Base-by-base conservation (phyloP, 2,113 vertebrate genomes). In the Stigmatopora argus region DNA sequence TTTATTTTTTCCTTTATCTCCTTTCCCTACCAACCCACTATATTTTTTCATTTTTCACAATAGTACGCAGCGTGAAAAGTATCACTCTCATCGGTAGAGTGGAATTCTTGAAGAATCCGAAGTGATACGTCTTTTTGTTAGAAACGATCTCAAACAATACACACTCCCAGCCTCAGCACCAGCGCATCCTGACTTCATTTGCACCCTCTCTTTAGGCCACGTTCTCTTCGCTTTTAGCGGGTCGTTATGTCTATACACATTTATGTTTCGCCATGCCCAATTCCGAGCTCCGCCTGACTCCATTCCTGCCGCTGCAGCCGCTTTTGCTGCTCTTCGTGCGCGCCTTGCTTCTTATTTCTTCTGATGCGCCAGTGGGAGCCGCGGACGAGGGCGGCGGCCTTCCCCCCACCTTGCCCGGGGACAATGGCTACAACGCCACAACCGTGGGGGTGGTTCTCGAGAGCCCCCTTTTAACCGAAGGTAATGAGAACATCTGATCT, bases 131-230 rank as follows among this genome's bases (percentile, higher is more conserved):
- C 66, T 0, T 0, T 0, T 0, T 0, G 0, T 0, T 0, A n/a
- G 1, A 62, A 0, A 60, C 48, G 65, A 81, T 85, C 86, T 83
- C 44, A 0, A 68, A 3, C 46, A 68, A 41, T 41, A 56, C 80
- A 71, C 81, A 82, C 86, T 64, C 84, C 85, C 82, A 87, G 75
- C 73, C 63, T 87, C 87, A 86, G 85, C 79, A 87, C 73, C 85
- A 86, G 74, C 70, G 55, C 78, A 66, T 79, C 78, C 31, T 77
- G 72, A 62, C 23, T 15, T 31, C 3, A 3, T 34, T 48, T 46
- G 38, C 59, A 67, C 67, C 23, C 18, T 51, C 18, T 23, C 52
- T n/a, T 51, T 45, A 11, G 44, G 65, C 66, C 65, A 61, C 61
- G 41, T n/a, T 13, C 26, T 35, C 65, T 73, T 46, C 34, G 31